Evolutionary conservation across 2,797 vertebrate species (phyloP).

Genomic region (Enteromius trimaculatus): DNA sequence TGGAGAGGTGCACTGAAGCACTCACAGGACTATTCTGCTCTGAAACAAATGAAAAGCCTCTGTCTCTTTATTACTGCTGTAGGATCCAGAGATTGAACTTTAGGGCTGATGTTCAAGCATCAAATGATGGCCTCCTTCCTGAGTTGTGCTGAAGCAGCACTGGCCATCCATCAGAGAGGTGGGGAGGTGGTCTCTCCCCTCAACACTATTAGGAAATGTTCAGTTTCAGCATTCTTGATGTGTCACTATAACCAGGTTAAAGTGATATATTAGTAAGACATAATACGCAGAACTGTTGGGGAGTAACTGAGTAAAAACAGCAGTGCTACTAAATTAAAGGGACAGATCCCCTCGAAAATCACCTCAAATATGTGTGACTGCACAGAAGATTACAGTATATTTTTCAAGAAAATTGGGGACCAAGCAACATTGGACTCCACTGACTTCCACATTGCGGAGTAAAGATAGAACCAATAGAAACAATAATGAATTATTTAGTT

Average conservation of each 20-base stretch:
- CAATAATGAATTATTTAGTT: not conserved
- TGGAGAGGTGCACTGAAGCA: not conserved
- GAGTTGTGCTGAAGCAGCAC: slow-evolving; percentile 52
- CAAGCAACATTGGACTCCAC: not conserved
- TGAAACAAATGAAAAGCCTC: slow-evolving; percentile 34
- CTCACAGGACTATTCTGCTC: not conserved
- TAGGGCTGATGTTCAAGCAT: slow-evolving; percentile 34
- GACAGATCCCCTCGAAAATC: not conserved
- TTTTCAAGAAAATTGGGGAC: not conserved
- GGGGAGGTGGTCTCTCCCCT: slow-evolving; percentile 19
- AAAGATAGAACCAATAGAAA: too few species aligned
- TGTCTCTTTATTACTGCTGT: slow-evolving; percentile 29
- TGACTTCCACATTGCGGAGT: not conserved
- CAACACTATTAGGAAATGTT: slow-evolving; percentile 34
- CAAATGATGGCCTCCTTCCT: slow-evolving; percentile 41
- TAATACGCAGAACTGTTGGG: slow-evolving; percentile 1
- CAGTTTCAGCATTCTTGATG: slow-evolving; percentile 48
- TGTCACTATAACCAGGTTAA: slow-evolving; percentile 22
- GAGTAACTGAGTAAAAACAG: not conserved
- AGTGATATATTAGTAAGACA: slow-evolving; percentile 29
- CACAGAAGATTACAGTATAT: not conserved
- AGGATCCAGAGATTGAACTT: slow-evolving; percentile 32
- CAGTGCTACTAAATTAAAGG: not conserved
- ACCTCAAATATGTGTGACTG: not conserved
- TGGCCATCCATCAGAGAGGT: slow-evolving; percentile 44